These are phyloP conservation scores for Didymodactylos carnosus DNA, from an alignment of 2,888 invertebrate genomes.

Conservation along the genomic window DNA sequence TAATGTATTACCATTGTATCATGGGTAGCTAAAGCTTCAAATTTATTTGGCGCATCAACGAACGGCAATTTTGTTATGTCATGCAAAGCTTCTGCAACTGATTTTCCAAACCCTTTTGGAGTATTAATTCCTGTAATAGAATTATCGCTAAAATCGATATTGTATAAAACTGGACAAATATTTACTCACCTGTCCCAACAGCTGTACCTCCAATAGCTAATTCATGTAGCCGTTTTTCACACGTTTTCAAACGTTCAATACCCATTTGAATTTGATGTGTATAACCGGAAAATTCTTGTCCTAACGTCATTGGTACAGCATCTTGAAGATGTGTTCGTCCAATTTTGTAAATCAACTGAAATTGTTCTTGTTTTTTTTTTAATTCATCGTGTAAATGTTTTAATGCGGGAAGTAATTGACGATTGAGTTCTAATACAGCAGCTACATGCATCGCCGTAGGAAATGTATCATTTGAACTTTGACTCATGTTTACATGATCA, in stretches of 20 bases:
- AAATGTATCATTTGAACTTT: conserved; percentile 17
- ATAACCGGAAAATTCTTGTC: conserved; percentile 84
- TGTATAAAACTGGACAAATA: too few relatives aligned
- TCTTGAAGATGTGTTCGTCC: conserved; percentile 63
- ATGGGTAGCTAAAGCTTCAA: conserved; percentile 79
- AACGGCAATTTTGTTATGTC: conserved; percentile 52
- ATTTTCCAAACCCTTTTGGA: conserved; percentile 67
- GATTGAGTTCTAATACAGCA: conserved; percentile 65
- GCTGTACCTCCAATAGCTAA: conserved; percentile 78
- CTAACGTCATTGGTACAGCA: conserved; percentile 70
- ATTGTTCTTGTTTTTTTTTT: conserved; percentile 56
- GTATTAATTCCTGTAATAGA: conserved; percentile 95
- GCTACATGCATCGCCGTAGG: conserved; percentile 36
- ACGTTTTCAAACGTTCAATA: conserved; percentile 57
- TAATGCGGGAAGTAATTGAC: conserved; percentile 60
- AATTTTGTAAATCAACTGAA: conserved; percentile 76
- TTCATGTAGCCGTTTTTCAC: conserved; percentile 64
- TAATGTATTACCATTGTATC: conserved; percentile 82
- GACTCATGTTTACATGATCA: conserved; percentile 83
- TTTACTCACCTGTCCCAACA: conserved; percentile 88
- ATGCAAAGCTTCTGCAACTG: conserved; percentile 36
- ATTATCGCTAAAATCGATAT: too few relatives aligned
- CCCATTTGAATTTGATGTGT: conserved; percentile 59
- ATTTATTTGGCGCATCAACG: conserved; percentile 78
- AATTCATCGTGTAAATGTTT: conserved; percentile 52